phyloP scores from a whole-genome alignment of 1,140 invertebrate genomes.

The Polyergus mexicanus region DNA sequence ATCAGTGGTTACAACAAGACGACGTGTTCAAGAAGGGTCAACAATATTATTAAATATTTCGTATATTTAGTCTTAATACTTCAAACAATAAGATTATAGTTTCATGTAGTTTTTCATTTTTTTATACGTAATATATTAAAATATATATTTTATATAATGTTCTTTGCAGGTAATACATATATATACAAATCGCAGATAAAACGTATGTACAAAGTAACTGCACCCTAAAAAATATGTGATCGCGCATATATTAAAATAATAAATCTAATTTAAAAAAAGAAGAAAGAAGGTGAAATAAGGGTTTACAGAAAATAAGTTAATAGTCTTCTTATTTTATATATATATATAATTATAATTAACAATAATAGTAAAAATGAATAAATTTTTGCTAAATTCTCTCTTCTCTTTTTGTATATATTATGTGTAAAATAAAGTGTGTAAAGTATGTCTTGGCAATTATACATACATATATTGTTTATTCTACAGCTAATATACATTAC shows the following conservation, averaged over 20 bases:
- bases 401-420: conserved; percentile 59
- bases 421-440: conserved; percentile 71
- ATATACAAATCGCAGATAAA: conserved; percentile 79
- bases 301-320: conserved; percentile 76
- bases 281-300: conserved; percentile 64
- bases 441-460: conserved; percentile 57
- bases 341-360: conserved; percentile 73
- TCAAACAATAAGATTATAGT: conserved; percentile 86
- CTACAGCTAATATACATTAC: not conserved
- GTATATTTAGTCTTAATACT: conserved; percentile 84
- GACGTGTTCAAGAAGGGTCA: conserved; percentile 83
- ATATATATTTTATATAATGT: conserved; percentile 84
- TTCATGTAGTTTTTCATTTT: conserved; percentile 80
- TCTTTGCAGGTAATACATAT: conserved; percentile 79
- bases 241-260: conserved; percentile 70
- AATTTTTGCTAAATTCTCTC: conserved; percentile 65
- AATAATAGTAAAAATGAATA: conserved; percentile 72
- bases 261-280: conserved; percentile 68
- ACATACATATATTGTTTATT: conserved; percentile 28
- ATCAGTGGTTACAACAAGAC: conserved; percentile 84
- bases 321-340: conserved; percentile 57
- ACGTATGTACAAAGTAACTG: conserved; percentile 82
- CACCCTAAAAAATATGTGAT: conserved; percentile 80
- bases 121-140: conserved; percentile 85
- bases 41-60: conserved; percentile 86